phyloP scores from a whole-genome alignment of 2,113 vertebrate species.

The Steatornis caripensis region DNA sequence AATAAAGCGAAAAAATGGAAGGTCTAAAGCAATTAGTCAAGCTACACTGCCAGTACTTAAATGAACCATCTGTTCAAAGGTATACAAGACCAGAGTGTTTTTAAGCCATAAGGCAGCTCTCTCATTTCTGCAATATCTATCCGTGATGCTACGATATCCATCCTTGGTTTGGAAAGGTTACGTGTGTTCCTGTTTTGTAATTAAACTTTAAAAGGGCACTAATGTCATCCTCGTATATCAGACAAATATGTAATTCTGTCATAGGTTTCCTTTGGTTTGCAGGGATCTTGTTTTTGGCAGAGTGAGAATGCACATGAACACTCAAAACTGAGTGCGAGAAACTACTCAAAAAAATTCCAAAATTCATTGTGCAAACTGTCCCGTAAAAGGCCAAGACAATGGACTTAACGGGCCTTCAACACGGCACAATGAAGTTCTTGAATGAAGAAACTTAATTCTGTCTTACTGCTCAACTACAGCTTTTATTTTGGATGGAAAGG shows the following conservation, averaged over 20 bases:
- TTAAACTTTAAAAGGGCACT: not conserved
- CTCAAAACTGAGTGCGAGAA: not conserved
- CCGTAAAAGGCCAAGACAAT: not conserved
- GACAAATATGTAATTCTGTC: not conserved
- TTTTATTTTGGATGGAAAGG: not conserved
- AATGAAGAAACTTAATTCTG: not conserved
- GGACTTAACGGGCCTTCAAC: not conserved
- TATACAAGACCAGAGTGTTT: not conserved
- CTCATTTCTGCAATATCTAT: not conserved
- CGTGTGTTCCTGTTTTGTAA: not conserved
- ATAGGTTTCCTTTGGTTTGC: not conserved
- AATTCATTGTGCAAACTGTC: not conserved
- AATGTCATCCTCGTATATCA: not conserved
- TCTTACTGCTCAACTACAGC: not conserved
- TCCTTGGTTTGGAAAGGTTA: not conserved
- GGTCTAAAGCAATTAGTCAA: slow-evolving; percentile 45
- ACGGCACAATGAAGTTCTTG: not conserved
- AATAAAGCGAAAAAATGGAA: slow-evolving; percentile 19
- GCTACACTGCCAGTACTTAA: slow-evolving; percentile 27
- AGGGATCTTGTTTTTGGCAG: not conserved
- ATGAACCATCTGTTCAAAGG: slow-evolving; percentile 59
- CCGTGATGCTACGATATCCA: not conserved
- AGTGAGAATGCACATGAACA: not conserved
- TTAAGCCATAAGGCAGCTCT: not conserved
- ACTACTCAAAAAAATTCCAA: not conserved